Base-by-base conservation (phyloP, 2,888 invertebrate species). In the Lasioglossum pauxillum region DNA sequence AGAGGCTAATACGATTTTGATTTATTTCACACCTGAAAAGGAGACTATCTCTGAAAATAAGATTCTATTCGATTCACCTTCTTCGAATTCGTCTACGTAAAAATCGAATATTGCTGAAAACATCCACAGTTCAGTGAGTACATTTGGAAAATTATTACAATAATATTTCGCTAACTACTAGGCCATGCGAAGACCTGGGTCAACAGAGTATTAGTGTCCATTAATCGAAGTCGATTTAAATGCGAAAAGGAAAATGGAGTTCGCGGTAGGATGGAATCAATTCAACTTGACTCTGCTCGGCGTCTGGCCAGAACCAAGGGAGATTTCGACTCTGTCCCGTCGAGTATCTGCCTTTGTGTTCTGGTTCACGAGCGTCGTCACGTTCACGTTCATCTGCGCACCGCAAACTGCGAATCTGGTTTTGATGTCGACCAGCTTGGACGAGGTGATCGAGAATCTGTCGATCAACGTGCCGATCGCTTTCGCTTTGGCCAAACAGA, bases 291-390 rank as follows among this genome's bases (percentile, higher is more conserved):
- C 83, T 41, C 23, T 89, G 4, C 77, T 92, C 0, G 92, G 92
- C 1, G 89, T 85, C 10, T 92, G 92, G 91, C 92, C 92, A 0
- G 90, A 91, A 60, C 87, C 90, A 53, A 46, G 72, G 1, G 44
- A 75, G 23, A 64, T 67, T 0, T 77, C 84, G 7, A 38, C 0
- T 1, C 12, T 10, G 0, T 79, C 81, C 27, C 82, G 74, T 19
- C 14, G 75, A 12, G 38, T 78, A 14, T 81, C 85, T 12, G 38
- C 27, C 0, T 12, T 85, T 4, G 80, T 86, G n/a, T 90, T 88
- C 67, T 90, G 84, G 84, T 53, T 73, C 2, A 72, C 82, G 7
- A 49, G 82, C 2, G n/a, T 69, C 3, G 64, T 84, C 0, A 78
- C 82, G 8, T 74, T 90, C n/a, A 27, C 16, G 0, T 88, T 90